phyloP scores from a whole-genome alignment of 2,888 invertebrate genomes.

The Orchesella flavescens region DNA sequence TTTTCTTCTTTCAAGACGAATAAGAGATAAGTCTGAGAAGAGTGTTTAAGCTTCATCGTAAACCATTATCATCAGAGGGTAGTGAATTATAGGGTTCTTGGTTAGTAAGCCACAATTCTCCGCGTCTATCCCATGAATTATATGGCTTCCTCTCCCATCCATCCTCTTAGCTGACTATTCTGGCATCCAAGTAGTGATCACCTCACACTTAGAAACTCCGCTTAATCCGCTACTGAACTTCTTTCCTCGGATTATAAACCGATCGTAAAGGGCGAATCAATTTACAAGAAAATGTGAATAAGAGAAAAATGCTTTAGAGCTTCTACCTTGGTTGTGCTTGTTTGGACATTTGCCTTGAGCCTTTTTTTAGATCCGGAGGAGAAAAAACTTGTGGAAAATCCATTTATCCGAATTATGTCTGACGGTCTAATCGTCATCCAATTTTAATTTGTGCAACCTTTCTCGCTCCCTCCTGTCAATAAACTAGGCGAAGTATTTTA shows the following conservation, averaged over 20 bases:
- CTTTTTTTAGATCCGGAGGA: no score
- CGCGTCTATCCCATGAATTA: constrained; percentile 71
- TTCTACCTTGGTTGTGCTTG: no score
- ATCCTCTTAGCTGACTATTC: background rate
- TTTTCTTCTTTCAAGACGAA: constrained; percentile 17
- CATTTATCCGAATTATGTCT: constrained; percentile 39
- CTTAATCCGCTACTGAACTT: background rate
- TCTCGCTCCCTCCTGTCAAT: background rate
- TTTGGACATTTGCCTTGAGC: no score
- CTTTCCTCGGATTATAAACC: background rate
- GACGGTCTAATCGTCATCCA: constrained; percentile 20
- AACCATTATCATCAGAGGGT: constrained; percentile 62
- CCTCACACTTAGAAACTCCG: background rate
- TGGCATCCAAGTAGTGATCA: background rate
- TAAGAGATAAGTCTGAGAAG: constrained; percentile 40
- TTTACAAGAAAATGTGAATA: background rate
- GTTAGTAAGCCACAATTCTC: constrained; percentile 67
- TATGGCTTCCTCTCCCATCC: constrained; percentile 70
- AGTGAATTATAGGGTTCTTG: constrained; percentile 63
- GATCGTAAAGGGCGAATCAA: background rate
- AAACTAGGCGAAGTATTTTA: background rate
- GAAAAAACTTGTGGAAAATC: background rate
- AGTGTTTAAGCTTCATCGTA: constrained; percentile 57
- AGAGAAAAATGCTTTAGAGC: background rate
- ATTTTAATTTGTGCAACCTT: constrained; percentile 24